Evolutionary conservation across 2,113 vertebrate genomes (phyloP).

Genomic region (Melanostigma gelatinosum): DNA sequence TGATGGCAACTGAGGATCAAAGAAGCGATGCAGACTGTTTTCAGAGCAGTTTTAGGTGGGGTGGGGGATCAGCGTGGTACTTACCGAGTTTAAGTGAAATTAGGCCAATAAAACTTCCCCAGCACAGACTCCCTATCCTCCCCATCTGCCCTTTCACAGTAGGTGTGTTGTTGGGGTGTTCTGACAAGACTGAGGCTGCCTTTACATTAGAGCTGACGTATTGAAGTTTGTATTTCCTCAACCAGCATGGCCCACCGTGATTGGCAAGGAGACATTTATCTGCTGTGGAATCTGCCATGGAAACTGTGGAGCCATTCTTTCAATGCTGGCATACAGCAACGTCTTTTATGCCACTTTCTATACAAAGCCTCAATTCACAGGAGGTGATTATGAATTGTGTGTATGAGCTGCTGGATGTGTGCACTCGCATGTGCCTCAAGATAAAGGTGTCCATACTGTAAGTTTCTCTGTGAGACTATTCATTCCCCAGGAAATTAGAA

Average conservation of each 20-base stretch:
- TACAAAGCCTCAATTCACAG: conserved; percentile 49
- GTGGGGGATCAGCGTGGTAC: conserved; percentile 20
- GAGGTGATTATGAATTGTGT: conserved; percentile 51
- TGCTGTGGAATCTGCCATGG: conserved; percentile 49
- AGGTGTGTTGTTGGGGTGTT: conserved; percentile 59
- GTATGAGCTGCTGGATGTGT: conserved; percentile 16
- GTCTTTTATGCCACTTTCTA: conserved; percentile 56
- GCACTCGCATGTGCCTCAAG: neutral
- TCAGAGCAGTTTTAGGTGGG: conserved; percentile 52
- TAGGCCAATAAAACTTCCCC: conserved; percentile 69
- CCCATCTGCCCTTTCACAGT: conserved; percentile 73
- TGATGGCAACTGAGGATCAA: conserved; percentile 66
- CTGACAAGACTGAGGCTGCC: conserved; percentile 55
- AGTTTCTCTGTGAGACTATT: conserved; percentile 10
- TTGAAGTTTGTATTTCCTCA: conserved; percentile 73
- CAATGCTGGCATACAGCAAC: conserved; percentile 54
- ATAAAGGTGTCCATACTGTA: conserved; percentile 3
- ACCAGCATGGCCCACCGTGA: conserved; percentile 58
- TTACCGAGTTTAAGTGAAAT: conserved; percentile 71
- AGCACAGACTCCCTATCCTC: conserved; percentile 67
- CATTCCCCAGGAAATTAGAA: conserved; percentile 6
- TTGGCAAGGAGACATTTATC: conserved; percentile 74
- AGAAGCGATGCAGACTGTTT: conserved; percentile 63
- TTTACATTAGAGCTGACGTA: conserved; percentile 67
- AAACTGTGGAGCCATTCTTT: conserved; percentile 70